Base-by-base conservation (phyloP, 2,888 invertebrate genomes). In the Synergus itoensis region DNA sequence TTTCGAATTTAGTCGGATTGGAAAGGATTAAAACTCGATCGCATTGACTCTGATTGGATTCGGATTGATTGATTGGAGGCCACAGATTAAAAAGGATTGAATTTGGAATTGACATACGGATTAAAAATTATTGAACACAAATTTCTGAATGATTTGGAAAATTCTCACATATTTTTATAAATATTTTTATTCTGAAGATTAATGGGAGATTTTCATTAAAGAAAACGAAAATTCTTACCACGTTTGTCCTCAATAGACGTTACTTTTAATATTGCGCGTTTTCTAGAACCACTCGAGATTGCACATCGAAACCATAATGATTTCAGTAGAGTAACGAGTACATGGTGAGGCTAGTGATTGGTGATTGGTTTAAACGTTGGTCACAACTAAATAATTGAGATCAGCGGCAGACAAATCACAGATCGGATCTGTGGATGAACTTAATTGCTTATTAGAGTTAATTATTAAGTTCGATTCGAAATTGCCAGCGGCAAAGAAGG, bases 371-470 rank as follows among this genome's bases (percentile, higher is more conserved):
- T 78, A 80, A 82, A 80, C 80, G 82, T 76, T 78, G 65, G 80
- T 79, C 82, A 80, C 81, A 76, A 69, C 76, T 48, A 79, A 81
- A 81, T 81, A 81, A 81, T 81, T 81, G 77, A 77, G 75, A 81
- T 79, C 81, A 77, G 79, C 64, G 65, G 67, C 75, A 60, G 76
- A 79, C 75, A 78, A 75, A 79, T 82, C 79, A 69, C 69, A 79
- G 78, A 81, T 79, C 79, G 14, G 57, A 40, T 53, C 63, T 57
- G 28, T 63, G 77, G 78, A 79, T 79, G 64, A 78, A 63, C 40
- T 78, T 78, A 78, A 78, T 78, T 78, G 73, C 63, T 75, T 73
- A 78, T 78, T 78, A 63, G 53, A 53, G 73, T n/a, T 73, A 73
- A 73, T 73, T 73, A 73, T 73, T 48, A 53, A 53, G 73, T 43